phyloP scores from a whole-genome alignment of 35 echinoderm and acorn worm species.

The Ptychodera flava region DNA sequence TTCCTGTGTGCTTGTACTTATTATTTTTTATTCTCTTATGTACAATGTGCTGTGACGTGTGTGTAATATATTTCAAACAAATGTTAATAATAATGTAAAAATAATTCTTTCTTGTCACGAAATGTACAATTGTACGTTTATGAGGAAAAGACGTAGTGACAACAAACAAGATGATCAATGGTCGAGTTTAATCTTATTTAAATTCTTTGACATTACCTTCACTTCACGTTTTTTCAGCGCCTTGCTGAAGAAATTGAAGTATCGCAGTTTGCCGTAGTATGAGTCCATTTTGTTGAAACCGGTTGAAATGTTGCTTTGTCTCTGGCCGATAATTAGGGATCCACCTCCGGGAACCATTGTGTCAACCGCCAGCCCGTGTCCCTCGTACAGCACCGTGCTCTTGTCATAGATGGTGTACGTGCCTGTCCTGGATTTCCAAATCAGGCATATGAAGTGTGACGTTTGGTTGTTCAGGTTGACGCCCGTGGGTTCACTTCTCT shows the following conservation, averaged over 20 bases:
- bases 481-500: neutral
- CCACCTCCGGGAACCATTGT: neutral
- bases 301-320: neutral
- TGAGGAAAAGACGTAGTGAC: no score
- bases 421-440: neutral
- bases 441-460: neutral
- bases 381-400: neutral
- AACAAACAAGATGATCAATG: no score
- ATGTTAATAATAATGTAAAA: no score
- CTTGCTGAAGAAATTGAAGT: neutral
- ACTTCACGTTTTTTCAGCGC: neutral
- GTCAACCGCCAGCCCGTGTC: neutral
- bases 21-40: no score
- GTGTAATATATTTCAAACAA: no score
- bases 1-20: no score
- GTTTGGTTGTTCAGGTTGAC: neutral
- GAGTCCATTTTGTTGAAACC: neutral
- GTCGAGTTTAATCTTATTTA: no score
- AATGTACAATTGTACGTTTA: no score
- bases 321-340: neutral
- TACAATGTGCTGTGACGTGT: no score
- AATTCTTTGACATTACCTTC: no score
- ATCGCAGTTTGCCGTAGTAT: neutral
- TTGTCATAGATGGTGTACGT: neutral
- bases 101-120: no score